Evolutionary conservation across 2,888 invertebrate genomes (phyloP).

Genomic region (Agrotis ipsilon): DNA sequence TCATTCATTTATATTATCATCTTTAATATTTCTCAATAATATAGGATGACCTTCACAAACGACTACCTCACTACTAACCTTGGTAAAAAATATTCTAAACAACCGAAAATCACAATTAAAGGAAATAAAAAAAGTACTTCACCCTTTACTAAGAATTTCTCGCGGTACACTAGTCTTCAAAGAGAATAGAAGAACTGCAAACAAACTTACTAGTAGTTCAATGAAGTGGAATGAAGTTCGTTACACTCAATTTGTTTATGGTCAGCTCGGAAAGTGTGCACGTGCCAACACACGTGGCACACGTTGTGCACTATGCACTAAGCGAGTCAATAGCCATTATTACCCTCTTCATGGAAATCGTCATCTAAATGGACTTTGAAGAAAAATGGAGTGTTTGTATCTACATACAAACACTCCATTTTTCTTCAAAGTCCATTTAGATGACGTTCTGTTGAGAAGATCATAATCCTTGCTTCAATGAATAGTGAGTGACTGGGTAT

Average conservation of each 20-base stretch:
- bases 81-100: too few relatives aligned
- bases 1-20: too few relatives aligned
- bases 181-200: constrained; percentile 6
- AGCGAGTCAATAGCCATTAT: constrained; percentile 44
- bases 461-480: too few relatives aligned
- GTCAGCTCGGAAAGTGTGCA: constrained; percentile 45
- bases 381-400: constrained; percentile 6
- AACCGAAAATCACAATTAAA: too few relatives aligned
- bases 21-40: too few relatives aligned
- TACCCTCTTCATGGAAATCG: constrained; percentile 32
- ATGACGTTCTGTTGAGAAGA: background rate
- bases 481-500: background rate
- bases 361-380: constrained; percentile 11
- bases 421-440: too few relatives aligned
- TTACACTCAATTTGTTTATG: constrained; percentile 74
- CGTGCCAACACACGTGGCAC: constrained; percentile 54
- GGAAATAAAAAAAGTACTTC: too few relatives aligned
- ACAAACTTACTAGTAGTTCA: constrained; percentile 28
- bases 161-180: background rate
- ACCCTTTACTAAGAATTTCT: too few relatives aligned
- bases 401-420: too few relatives aligned
- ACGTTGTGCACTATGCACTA: constrained; percentile 23
- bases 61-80: too few relatives aligned
- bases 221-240: constrained; percentile 72
- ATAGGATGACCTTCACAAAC: too few relatives aligned